Evolutionary conservation across 2,888 invertebrate species (phyloP), one percentile per base, ranked within the genome.

Genomic region (Muschampia plurimacula): DNA sequence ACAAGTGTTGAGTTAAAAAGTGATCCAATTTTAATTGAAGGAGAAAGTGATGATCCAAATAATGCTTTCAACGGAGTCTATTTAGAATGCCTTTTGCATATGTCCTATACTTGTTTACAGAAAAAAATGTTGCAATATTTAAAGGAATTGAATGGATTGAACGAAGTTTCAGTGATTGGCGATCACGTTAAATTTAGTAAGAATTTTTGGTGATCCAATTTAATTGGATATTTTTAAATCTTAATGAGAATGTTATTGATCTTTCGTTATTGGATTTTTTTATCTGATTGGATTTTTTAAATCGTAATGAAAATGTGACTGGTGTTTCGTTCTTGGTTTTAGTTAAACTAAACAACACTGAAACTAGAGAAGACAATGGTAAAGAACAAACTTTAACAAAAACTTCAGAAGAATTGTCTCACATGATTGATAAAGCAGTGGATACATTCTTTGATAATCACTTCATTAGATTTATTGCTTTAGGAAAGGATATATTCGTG

Each of bases 401-500:
- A 7, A 82, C 80, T 41, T 79, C 89, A 0, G 87, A 89, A 69
- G 87, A 90, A 73, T 77, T 95, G 0, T 87, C 91, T 3, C 81
- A 86, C 6, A 79, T 90, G 78, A 95, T 96, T 52, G 95, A 96
- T 70, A 86, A 88, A 66, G 94, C 93, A 28, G 88, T 96, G 0
- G 95, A 95, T 39, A 85, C 90, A 13, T 96, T 96, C 80, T 96
- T 96, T 76, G 93, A 95, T 63, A 94, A 89, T 15, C 96, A 96
- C 76, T 89, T 95, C 0, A 83, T 96, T 55, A 86, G 85, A 69
- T 87, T 93, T 72, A 89, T 81, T 60, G 91, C 89, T n/a, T 73
- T 92, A 64, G 91, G 90, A 9, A 86, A 80, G 78, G 87, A 91
- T 68, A 74, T 92, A 0, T 77, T 88, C 9, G 82, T 92, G 36